phyloP scores from a whole-genome alignment of 2,888 invertebrate species.

The Agrypnus murinus region DNA sequence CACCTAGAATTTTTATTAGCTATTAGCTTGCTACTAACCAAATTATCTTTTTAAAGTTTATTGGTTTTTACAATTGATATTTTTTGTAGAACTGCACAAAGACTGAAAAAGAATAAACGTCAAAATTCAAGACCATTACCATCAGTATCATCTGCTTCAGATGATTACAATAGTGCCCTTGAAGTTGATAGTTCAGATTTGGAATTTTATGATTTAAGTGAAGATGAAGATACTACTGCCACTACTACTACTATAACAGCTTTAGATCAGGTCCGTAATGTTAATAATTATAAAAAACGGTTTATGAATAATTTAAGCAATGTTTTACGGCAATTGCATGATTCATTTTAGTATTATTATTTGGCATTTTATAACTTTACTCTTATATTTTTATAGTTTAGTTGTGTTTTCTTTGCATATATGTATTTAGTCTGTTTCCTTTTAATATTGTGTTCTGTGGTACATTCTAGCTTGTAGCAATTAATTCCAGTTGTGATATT shows the following conservation, averaged over 20 bases:
- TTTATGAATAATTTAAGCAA: not conserved
- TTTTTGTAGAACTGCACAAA: conserved; percentile 40
- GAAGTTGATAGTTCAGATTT: conserved; percentile 68
- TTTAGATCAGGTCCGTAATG: conserved; percentile 40
- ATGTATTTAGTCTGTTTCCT: too few relatives aligned
- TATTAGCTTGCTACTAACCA: too few relatives aligned
- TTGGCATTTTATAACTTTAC: too few relatives aligned
- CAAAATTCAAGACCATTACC: conserved; percentile 28
- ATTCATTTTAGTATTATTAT: too few relatives aligned
- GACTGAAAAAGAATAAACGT: conserved; percentile 40
- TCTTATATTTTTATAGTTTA: too few relatives aligned
- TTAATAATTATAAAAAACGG: not conserved
- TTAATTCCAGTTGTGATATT: too few relatives aligned
- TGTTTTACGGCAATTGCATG: not conserved
- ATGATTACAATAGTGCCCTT: conserved; percentile 65
- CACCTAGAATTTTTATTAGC: too few relatives aligned
- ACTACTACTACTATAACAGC: conserved; percentile 45
- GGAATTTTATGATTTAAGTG: conserved; percentile 69
- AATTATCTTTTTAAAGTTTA: too few relatives aligned
- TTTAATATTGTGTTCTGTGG: too few relatives aligned
- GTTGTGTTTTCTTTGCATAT: too few relatives aligned
- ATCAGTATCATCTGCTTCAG: conserved; percentile 57
- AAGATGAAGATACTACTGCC: conserved; percentile 61
- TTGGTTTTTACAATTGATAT: too few relatives aligned
- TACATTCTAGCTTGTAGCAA: too few relatives aligned